Percentiles rank a stretch among this genome's conserved stretches.
Conservation (phyloP, 2,888 invertebrate genomes). For the Hipparchia sbordonii region DNA sequence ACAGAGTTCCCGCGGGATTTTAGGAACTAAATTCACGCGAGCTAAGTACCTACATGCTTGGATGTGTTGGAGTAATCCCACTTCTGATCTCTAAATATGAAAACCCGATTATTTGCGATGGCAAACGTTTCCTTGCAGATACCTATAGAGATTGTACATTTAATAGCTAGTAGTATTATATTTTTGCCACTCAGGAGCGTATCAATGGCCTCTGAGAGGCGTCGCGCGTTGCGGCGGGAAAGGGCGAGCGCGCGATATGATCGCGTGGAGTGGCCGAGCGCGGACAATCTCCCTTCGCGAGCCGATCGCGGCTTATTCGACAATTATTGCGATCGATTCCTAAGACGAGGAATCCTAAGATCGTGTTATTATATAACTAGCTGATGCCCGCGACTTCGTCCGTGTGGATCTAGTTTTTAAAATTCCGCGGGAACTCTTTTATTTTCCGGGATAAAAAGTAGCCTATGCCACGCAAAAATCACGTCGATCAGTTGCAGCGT, state of each 20-base stretch:
- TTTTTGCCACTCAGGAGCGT: constrained; percentile 58
- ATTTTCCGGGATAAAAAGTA: too few species aligned
- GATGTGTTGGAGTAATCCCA: too few species aligned
- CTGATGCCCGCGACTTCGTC: too few species aligned
- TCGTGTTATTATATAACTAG: background rate
- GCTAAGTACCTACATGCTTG: too few species aligned
- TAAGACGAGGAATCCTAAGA: constrained; percentile 5
- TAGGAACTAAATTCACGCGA: too few species aligned
- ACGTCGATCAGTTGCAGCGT: too few species aligned
- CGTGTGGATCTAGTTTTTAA: too few species aligned
- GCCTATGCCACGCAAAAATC: too few species aligned
- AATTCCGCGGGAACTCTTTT: too few species aligned
- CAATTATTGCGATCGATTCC: constrained; percentile 44
- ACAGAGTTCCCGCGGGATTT: too few species aligned
- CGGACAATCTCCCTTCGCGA: constrained; percentile 70
- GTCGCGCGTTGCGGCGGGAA: constrained; percentile 58
- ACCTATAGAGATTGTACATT: background rate
- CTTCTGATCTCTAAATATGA: too few species aligned
- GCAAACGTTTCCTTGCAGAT: background rate
- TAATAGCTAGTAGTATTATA: background rate
- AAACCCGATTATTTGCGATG: too few species aligned
- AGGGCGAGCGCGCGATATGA: constrained; percentile 59
- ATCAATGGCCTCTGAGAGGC: constrained; percentile 66
- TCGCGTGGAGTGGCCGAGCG: constrained; percentile 60
- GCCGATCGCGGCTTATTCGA: constrained; percentile 55